Base-by-base conservation (phyloP, 2,113 vertebrate genomes). In the Mus spicilegus region DNA sequence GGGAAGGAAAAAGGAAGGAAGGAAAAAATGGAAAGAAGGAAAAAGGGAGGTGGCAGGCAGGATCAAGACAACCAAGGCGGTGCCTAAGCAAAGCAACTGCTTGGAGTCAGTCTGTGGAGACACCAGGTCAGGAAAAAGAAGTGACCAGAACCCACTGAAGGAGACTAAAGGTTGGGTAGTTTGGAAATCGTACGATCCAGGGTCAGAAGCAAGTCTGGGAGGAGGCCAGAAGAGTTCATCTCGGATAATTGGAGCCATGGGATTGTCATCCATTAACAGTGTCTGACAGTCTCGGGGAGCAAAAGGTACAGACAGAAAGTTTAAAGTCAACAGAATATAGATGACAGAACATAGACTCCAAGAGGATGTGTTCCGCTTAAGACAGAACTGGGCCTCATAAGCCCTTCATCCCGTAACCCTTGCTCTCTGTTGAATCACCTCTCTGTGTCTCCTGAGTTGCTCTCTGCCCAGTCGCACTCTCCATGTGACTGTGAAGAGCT, bases 191-290 rank as follows among this genome's bases (percentile, higher is more conserved):
- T 26, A 6, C 85, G 58, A 36, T 58, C 78, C 54, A 93, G 84
- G 28, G 84, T 93, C n/a, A 93, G 51, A 22, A 91, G 33, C 39
- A 69, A 89, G 54, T 84, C 58, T 87, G 26, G 49, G 91, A 95
- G 76, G 65, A 85, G 17, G 94, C 63, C 49, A 39, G 56, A 22
- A 77, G 86, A 77, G 76, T 58, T 94, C 90, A n/a, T 39, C 4
- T 12, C n/a, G 33, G 70, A 72, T 24, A 49, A 58, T 26, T 87
- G n/a, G 93, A 82, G 42, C 81, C 92, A 86, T 63, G 16, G 51
- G 56, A 80, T 24, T 92, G 93, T 65, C 26, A 33, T 36, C 80
- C 75, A 39, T 78, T 63, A 19, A 54, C 3, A 16, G 46, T 69
- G 49, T 30, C 67, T 82, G 17, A 81, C 63, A 95, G 36, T 56